Conservation (phyloP, 2,888 invertebrate species). For the Cacoxenus indagator region DNA sequence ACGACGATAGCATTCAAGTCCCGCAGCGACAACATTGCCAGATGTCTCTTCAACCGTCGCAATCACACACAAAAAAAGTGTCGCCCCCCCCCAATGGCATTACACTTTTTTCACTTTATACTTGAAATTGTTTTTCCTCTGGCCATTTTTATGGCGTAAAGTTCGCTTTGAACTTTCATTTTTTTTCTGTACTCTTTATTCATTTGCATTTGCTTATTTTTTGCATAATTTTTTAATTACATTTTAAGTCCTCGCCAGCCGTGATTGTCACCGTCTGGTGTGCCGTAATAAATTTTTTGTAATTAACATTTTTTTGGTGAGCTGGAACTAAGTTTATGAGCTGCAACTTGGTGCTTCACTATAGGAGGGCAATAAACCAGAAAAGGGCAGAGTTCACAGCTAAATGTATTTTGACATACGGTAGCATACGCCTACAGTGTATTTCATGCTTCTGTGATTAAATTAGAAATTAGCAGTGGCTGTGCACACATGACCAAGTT, state of each 20-base stretch:
- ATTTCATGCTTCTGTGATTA: too few relatives aligned
- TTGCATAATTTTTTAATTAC: conserved; percentile 23
- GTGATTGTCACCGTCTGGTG: conserved; percentile 2
- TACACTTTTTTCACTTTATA: conserved; percentile 21
- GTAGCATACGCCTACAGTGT: too few relatives aligned
- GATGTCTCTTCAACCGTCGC: neutral
- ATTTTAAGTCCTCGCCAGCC: conserved; percentile 2
- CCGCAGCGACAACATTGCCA: neutral
- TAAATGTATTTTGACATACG: too few relatives aligned
- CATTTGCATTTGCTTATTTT: conserved; percentile 23
- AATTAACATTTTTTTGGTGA: conserved; percentile 21
- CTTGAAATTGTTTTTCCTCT: conserved; percentile 25
- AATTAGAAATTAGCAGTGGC: too few relatives aligned
- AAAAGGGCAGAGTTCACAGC: neutral
- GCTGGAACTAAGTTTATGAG: neutral
- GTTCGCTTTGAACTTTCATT: conserved; percentile 9
- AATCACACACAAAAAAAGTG: neutral
- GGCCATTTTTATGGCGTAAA: neutral
- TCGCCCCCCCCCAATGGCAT: neutral
- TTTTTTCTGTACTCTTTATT: conserved; percentile 25
- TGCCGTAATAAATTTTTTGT: neutral
- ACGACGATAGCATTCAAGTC: neutral
- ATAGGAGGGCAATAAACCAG: neutral
- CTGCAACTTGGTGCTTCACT: neutral
- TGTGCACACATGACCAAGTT: too few relatives aligned